Percentiles rank a stretch among this genome's conserved stretches.
Evolutionary conservation across 2,113 vertebrate species (phyloP).

Genomic region (Myrmecophaga tridactyla): DNA sequence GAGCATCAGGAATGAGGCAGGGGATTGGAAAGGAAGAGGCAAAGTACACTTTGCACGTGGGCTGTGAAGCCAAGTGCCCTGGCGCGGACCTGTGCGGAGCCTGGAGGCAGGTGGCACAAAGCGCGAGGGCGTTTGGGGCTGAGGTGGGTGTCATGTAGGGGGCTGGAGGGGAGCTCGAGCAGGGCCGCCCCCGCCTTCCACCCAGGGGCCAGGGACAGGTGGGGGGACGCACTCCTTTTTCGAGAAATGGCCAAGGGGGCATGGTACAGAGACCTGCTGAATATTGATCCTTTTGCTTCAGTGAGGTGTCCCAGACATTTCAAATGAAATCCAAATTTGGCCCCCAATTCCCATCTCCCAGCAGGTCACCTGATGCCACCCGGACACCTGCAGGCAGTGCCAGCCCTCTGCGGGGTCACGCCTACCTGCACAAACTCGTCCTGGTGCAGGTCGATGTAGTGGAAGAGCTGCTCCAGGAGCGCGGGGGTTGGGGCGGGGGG

Average conservation of each 20-base stretch:
- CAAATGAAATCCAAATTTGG: too few relatives aligned
- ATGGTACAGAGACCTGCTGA: neutral
- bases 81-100: neutral
- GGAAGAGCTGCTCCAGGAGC: slow-evolving; percentile 63
- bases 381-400: rapidly evolving
- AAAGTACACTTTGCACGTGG: rapidly evolving
- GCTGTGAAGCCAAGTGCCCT: neutral
- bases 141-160: too few relatives aligned
- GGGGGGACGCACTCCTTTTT: too few relatives aligned
- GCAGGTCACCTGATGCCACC: too few relatives aligned
- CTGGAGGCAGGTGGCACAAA: too few relatives aligned
- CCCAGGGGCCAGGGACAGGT: too few relatives aligned
- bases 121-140: too few relatives aligned
- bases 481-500: rapidly evolving
- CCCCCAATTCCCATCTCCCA: neutral
- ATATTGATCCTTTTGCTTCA: neutral
- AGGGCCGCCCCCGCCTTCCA: too few relatives aligned
- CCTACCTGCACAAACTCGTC: slow-evolving; percentile 80
- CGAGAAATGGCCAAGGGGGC: rapidly evolving
- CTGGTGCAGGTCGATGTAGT: slow-evolving; percentile 80
- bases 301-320: neutral
- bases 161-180: too few relatives aligned
- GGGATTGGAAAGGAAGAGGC: neutral
- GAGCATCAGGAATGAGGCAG: neutral
- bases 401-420: rapidly evolving